These are phyloP conservation scores for Plodia interpunctella DNA, from an alignment of 1,140 invertebrate genomes.

Conservation along the genomic window DNA sequence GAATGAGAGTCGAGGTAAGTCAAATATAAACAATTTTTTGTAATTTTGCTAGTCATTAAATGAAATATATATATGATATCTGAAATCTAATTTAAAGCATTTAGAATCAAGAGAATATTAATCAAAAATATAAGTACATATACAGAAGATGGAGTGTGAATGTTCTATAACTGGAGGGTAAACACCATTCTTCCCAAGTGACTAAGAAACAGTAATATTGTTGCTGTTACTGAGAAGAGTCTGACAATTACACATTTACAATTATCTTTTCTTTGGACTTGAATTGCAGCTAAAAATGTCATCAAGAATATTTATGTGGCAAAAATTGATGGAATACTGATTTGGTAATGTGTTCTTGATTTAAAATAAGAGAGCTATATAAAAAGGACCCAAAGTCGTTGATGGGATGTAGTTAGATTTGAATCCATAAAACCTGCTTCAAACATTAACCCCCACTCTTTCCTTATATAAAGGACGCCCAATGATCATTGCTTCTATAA, in stretches of 20 bases:
- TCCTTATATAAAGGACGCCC: background rate
- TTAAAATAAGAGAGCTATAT: background rate
- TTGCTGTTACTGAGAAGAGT: background rate
- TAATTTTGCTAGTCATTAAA: background rate
- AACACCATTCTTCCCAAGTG: background rate
- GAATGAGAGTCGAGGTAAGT: conserved; percentile 76
- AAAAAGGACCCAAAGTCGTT: background rate
- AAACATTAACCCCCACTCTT: background rate
- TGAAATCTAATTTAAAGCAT: background rate
- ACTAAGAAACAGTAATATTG: background rate
- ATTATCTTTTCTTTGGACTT: no score
- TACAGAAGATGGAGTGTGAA: background rate
- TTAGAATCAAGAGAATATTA: background rate
- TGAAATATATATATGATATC: background rate
- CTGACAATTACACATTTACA: no score
- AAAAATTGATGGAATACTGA: background rate
- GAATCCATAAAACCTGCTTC: background rate
- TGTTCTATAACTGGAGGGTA: background rate
- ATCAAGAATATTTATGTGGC: background rate
- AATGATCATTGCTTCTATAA: background rate
- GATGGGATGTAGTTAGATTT: background rate
- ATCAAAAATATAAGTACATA: no score
- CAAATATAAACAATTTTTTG: background rate
- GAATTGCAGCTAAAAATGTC: no score
- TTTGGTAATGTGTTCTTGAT: background rate